A percentile compares a stretch with the other conserved stretches of the same genome.
Conservation (phyloP, 2,888 invertebrate genomes). For the Pharmacophagus antenor region DNA sequence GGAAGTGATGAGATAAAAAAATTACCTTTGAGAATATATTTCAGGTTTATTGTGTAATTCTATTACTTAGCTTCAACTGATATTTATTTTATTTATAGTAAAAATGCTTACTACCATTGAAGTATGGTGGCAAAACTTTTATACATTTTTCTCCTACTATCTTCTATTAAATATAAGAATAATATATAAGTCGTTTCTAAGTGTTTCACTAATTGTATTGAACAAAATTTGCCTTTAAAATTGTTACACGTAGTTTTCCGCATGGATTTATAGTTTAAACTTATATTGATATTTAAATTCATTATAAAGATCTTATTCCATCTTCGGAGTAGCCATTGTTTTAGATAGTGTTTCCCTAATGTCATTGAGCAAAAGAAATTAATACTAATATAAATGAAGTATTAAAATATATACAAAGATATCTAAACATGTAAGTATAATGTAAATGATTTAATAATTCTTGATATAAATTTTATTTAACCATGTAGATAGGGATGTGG, state of each 20-base stretch:
- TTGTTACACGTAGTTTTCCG: too few relatives aligned
- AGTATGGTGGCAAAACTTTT: slow-evolving; percentile 14
- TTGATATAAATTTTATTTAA: background rate
- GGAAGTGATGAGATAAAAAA: too few relatives aligned
- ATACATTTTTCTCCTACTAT: slow-evolving; percentile 9
- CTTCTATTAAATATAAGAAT: slow-evolving; percentile 5
- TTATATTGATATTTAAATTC: too few relatives aligned
- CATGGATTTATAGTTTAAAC: too few relatives aligned
- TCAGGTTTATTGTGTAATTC: background rate
- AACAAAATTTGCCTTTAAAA: background rate
- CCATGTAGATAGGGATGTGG: background rate
- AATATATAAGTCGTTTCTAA: slow-evolving; percentile 13
- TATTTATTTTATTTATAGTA: background rate
- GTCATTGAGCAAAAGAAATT: background rate
- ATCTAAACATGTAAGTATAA: background rate
- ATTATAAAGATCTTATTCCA: too few relatives aligned
- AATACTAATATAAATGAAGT: background rate
- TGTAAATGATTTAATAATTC: background rate
- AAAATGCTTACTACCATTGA: too few relatives aligned
- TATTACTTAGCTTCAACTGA: background rate
- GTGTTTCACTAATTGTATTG: background rate
- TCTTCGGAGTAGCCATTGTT: background rate
- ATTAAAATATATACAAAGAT: slow-evolving; percentile 2
- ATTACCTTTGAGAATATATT: too few relatives aligned
- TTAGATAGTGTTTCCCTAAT: background rate